phyloP scores from a whole-genome alignment of 2,113 vertebrate genomes.

The Tichodroma muraria region DNA sequence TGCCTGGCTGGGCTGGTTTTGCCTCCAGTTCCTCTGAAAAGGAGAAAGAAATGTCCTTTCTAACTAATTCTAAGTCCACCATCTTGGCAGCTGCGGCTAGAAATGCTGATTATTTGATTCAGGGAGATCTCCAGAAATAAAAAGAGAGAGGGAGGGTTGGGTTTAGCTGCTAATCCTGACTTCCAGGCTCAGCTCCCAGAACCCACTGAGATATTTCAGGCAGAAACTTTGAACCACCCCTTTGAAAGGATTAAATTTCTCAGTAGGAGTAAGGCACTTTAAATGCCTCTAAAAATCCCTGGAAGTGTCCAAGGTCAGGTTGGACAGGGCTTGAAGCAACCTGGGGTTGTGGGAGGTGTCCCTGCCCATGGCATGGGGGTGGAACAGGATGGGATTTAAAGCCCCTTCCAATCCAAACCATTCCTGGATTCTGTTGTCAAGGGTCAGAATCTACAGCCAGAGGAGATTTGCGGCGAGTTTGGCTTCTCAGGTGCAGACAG shows the following conservation, averaged over 20 bases:
- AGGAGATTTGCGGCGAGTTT: not conserved
- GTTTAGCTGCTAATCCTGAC: not conserved
- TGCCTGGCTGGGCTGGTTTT: not conserved
- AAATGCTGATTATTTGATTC: not conserved
- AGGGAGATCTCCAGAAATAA: not conserved
- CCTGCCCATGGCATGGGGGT: not conserved
- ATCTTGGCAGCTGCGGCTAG: not conserved
- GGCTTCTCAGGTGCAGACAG: not conserved
- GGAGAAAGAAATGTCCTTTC: not conserved
- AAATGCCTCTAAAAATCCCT: not conserved
- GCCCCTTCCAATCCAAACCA: not conserved
- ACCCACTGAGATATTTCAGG: not conserved
- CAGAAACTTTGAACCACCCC: not conserved
- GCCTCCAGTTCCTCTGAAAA: not conserved
- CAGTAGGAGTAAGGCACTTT: not conserved
- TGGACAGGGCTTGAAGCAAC: not conserved
- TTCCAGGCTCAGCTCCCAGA: not conserved
- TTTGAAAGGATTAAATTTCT: not conserved
- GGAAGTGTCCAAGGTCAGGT: not conserved
- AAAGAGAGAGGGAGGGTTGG: not conserved
- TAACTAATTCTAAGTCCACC: not conserved
- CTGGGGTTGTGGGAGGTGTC: not conserved
- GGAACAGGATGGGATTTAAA: not conserved
- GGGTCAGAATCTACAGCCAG: not conserved
- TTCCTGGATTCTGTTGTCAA: not conserved